These are phyloP conservation scores for Xiphorhynchus elegans DNA, from an alignment of 2,113 vertebrate genomes.

Conservation along the genomic window DNA sequence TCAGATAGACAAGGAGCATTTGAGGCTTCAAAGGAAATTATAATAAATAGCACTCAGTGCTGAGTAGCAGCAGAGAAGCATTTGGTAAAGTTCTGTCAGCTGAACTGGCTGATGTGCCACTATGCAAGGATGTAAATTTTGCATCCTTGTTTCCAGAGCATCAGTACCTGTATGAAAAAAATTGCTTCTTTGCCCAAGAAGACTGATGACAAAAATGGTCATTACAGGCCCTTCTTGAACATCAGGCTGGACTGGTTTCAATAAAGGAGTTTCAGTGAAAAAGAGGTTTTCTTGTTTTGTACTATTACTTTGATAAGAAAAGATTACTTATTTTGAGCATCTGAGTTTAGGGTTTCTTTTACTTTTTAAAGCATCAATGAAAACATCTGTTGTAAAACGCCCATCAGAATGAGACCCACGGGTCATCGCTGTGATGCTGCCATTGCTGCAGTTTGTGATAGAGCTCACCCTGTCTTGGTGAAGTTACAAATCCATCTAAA, in stretches of 20 bases:
- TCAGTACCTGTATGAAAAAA: slow-evolving; percentile 22
- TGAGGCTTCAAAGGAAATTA: not conserved
- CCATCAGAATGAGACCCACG: not conserved
- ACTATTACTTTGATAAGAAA: not conserved
- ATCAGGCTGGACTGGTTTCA: slow-evolving; percentile 12
- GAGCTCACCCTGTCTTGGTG: not conserved
- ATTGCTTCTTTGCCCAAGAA: not conserved
- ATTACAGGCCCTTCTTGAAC: slow-evolving; percentile 10
- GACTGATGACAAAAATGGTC: not conserved
- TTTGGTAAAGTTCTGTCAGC: not conserved
- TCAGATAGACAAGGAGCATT: not conserved
- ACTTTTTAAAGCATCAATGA: not conserved
- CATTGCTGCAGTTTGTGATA: not conserved
- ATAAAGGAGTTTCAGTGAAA: not conserved
- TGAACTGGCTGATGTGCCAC: not conserved
- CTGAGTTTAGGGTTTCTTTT: not conserved
- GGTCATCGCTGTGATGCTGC: not conserved
- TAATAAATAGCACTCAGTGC: not conserved
- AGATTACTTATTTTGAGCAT: not conserved
- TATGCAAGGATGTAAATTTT: not conserved
- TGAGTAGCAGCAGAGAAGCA: not conserved
- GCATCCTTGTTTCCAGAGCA: not conserved
- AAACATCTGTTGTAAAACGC: not conserved
- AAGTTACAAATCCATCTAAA: not conserved
- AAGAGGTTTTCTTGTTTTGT: not conserved